Base-by-base conservation (phyloP, 2,113 vertebrate genomes). In the Bujurquina vittata region DNA sequence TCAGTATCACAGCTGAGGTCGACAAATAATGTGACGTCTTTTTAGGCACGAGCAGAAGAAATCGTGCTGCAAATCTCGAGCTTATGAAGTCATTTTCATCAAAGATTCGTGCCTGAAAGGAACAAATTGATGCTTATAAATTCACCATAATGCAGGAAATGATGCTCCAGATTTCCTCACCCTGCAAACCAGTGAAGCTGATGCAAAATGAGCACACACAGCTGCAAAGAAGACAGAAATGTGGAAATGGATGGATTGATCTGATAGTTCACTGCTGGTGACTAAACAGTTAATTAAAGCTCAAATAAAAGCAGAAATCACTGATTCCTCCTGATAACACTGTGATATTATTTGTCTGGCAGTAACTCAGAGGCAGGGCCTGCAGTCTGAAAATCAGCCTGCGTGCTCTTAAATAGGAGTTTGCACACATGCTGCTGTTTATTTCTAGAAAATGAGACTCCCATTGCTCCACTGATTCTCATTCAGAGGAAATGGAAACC, bases 401-500 rank as follows among this genome's bases (percentile, higher is more conserved):
- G 22, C 10, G 10, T 46, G 57, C 26, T 11, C 31, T 33, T 54
- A n/a, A 43, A 65, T 56, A 33, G 29, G n/a, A 40, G 60, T 49
- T 20, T 49, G 29, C 65, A 52, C 37, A 37, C 61, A 55, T 23
- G 60, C 15, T 40, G 73, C 73, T 40, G 74, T 77, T 77, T 83
- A 77, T 77, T 69, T 69, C 8, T 49, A 46, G 37, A 52, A 67
- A 69, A 83, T 69, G 29, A 83, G 61, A 37, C 62, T 77, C 43
- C 43, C 31, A 20, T 52, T 72, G 26, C 65, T 31, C 46, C 43
- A 62, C 29, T 69, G 18, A 77, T 59, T 77, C 33, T 55, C 54
- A 77, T 67, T 77, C 61, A 52, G 40, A 60, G 29, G 55, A 83
- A 83, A 83, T 59, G 35, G 75, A 77, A 69, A 60, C 54, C 81